Conservation (phyloP, 2,113 vertebrate genomes). For the Lipotes vexillifer region DNA sequence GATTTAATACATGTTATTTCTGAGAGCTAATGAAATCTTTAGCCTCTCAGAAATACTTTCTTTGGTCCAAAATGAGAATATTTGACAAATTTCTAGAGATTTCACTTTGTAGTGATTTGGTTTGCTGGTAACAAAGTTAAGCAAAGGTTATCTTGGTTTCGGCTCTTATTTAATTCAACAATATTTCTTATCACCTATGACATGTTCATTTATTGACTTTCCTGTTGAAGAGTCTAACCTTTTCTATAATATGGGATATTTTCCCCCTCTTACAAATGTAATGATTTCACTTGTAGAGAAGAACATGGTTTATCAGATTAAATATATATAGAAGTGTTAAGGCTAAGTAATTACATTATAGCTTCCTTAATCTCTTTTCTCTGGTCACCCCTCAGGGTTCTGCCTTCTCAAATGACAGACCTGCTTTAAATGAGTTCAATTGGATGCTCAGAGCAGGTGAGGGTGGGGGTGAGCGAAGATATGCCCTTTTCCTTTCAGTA, state of each 20-base stretch:
- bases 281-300: conserved; percentile 39
- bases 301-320: conserved; percentile 40
- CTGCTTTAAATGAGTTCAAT: conserved; percentile 20
- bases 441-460: background rate
- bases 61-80: conserved; percentile 24
- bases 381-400: background rate
- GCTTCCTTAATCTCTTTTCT: conserved; percentile 49
- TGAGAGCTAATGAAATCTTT: background rate
- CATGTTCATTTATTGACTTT: conserved; percentile 44
- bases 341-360: conserved; percentile 47
- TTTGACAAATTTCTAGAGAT: conserved; percentile 37
- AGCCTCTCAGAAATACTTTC: background rate
- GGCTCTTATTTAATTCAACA: conserved; percentile 45
- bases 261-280: conserved; percentile 29
- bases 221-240: conserved; percentile 36
- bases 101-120: conserved; percentile 32
- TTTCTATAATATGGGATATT: conserved; percentile 23
- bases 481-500: background rate
- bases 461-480: background rate
- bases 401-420: conserved; percentile 8
- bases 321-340: conserved; percentile 48
- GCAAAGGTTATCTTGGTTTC: conserved; percentile 26
- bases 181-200: conserved; percentile 10
- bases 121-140: conserved; percentile 45
- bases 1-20: background rate